Base-by-base conservation (phyloP, 2,888 invertebrate genomes). In the Tachina fera region DNA sequence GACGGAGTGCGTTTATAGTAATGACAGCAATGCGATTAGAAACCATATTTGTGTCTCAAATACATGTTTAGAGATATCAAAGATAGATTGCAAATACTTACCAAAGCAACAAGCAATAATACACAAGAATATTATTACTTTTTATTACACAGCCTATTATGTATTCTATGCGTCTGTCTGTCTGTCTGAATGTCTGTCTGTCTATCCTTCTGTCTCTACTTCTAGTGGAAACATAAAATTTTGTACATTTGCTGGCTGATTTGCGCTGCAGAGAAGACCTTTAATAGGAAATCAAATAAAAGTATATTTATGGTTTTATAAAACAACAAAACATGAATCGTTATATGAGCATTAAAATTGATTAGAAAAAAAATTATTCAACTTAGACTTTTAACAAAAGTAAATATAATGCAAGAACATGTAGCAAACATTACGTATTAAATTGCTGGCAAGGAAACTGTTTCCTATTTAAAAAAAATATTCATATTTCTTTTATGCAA, bases 1-100 rank as follows among this genome's bases (percentile, higher is more conserved):
- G n/a, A n/a, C n/a, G n/a, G n/a, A n/a, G n/a, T 83, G 70, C 85
- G 80, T 83, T 77, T 74, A 53, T 60, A 83, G 70, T 56, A 83
- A 84, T 86, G 87, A 86, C 86, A 83, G 81, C 85, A 86, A 87
- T 87, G 87, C 87, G 86, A 80, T 81, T 86, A 86, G 80, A 82
- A 81, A 76, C 87, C 86, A 87, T 87, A 86, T 87, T 86, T 86
- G 87, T 70, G 83, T 83, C 67, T 58, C 60, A 80, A 86, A 53
- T 86, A 83, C 79, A 77, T 79, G 82, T 39, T 70, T 75, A 71
- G 85, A 85, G 85, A 85, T 85, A 85, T 79, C 71, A 75, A 53
- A 87, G 74, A 81, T 78, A 83, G 47, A 70, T 51, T 58, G 63
- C 60, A 81, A 80, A 80, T 76, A 76, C 39, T 45, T 71, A 65